These are phyloP conservation scores for Galagoides demidoff DNA, from an alignment of 2,797 vertebrate genomes.

Conservation along the genomic window DNA sequence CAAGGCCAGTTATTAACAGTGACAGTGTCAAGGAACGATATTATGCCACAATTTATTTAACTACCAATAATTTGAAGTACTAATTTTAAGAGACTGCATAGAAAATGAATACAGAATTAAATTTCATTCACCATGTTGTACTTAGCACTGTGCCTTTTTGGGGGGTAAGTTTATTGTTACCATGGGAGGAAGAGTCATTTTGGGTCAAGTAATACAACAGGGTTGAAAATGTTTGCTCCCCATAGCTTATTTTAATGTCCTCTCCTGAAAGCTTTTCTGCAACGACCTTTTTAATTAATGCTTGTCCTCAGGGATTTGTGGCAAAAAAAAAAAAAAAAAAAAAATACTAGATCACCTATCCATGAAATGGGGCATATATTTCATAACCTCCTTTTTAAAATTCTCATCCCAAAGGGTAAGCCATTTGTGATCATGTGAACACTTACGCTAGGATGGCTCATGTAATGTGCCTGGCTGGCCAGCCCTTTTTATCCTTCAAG, in stretches of 20 bases:
- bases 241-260: conserved; percentile 68
- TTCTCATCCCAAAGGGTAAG: neutral
- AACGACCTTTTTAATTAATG: conserved; percentile 72
- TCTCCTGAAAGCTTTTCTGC: conserved; percentile 55
- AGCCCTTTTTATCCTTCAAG: conserved; percentile 7
- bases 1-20: neutral
- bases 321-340: neutral
- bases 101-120: conserved; percentile 27
- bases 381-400: conserved; percentile 12
- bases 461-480: neutral
- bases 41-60: neutral
- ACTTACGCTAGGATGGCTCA: neutral
- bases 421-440: neutral
- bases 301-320: conserved; percentile 55
- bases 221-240: conserved; percentile 56
- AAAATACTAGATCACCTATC: neutral
- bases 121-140: neutral
- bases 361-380: conserved; percentile 19
- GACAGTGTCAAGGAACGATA: neutral
- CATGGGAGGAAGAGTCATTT: neutral
- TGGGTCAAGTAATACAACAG: conserved; percentile 61
- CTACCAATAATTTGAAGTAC: neutral
- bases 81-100: neutral
- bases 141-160: neutral
- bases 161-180: neutral